Percentiles rank a stretch among this genome's conserved stretches.
Conservation (phyloP, 2,113 vertebrate genomes). For the Serinus canaria region DNA sequence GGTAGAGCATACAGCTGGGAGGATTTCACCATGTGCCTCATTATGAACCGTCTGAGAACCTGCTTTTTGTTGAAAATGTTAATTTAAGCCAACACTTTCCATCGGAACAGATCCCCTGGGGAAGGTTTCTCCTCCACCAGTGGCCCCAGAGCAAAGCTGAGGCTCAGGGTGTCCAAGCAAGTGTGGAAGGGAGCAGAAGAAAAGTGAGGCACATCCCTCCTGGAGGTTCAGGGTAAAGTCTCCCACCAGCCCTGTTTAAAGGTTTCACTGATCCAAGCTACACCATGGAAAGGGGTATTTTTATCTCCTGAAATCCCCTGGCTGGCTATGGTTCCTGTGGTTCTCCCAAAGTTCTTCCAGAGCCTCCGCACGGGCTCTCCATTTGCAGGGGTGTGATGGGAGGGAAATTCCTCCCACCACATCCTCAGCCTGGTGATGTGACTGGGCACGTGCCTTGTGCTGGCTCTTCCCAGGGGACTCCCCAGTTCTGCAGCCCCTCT, state of each 20-base stretch:
- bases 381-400: accelerated
- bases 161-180: neutral
- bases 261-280: neutral
- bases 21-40: neutral
- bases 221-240: neutral
- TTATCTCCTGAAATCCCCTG: neutral
- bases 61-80: neutral
- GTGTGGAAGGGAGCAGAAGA: neutral
- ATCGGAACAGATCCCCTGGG: accelerated
- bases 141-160: neutral
- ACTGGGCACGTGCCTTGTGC: neutral
- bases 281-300: neutral
- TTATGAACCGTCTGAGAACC: constrained; percentile 4
- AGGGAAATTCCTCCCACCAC: neutral
- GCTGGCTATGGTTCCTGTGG: neutral
- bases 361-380: accelerated
- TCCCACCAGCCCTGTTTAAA: neutral
- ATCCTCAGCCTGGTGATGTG: neutral
- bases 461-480: neutral
- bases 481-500: neutral
- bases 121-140: neutral
- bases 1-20: constrained; percentile 15
- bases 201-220: accelerated
- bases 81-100: neutral
- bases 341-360: neutral